phyloP scores from a whole-genome alignment of 2,797 vertebrate genomes.

The Crenuchus spilurus region DNA sequence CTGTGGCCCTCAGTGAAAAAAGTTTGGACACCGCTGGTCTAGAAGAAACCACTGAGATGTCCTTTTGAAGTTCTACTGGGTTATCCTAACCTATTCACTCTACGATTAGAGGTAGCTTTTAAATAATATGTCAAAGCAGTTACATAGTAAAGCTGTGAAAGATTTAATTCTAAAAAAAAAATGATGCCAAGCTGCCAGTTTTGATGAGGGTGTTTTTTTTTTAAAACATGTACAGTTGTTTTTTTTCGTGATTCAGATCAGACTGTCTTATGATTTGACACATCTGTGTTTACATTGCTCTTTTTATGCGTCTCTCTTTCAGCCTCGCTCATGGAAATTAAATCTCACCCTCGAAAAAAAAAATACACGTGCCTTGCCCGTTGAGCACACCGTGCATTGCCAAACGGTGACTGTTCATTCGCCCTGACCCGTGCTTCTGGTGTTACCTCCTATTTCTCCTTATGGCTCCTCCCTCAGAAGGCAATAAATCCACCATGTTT shows the following conservation, averaged over 20 bases:
- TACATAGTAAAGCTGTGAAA: too few species aligned
- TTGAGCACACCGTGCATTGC: conserved; percentile 60
- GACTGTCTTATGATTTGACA: conserved; percentile 36
- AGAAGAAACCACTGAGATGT: too few species aligned
- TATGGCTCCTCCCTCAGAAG: not conserved
- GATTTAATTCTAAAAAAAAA: too few species aligned
- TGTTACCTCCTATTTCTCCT: not conserved
- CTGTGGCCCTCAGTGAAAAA: too few species aligned
- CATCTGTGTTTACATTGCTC: conserved; percentile 33
- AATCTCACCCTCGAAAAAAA: conserved; percentile 57
- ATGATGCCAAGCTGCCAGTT: not conserved
- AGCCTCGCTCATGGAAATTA: conserved; percentile 64
- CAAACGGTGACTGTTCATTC: conserved; percentile 64
- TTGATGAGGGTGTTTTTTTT: too few species aligned
- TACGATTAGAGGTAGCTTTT: too few species aligned
- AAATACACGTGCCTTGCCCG: conserved; percentile 56
- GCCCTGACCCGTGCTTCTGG: conserved; percentile 25
- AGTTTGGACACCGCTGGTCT: too few species aligned
- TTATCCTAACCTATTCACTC: too few species aligned
- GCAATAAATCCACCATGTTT: conserved; percentile 12
- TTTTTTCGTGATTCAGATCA: not conserved
- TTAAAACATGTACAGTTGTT: not conserved
- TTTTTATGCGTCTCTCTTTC: conserved; percentile 64
- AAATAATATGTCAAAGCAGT: too few species aligned
- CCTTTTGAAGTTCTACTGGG: too few species aligned